Evolutionary conservation across 2,797 vertebrate genomes (phyloP).

Genomic region (Neopelma chrysocephalum): DNA sequence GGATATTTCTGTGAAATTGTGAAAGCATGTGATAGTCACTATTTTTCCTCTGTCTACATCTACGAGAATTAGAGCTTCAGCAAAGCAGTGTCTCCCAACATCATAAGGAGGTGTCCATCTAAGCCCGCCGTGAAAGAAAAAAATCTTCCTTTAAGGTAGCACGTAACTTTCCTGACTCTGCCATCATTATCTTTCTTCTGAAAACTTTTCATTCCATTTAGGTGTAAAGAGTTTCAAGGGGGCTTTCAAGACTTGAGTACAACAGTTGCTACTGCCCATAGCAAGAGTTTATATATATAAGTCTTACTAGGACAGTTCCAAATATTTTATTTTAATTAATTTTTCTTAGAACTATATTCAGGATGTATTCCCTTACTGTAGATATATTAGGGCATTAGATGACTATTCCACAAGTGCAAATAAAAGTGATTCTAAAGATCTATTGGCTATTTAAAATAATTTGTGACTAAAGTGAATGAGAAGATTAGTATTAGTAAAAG

Average conservation of each 20-base stretch:
- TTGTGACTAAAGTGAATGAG: constrained; percentile 4
- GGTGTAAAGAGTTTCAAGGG: not conserved
- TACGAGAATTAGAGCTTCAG: not conserved
- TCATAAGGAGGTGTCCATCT: not conserved
- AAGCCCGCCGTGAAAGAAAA: not conserved
- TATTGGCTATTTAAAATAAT: not conserved
- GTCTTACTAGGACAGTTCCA: not conserved
- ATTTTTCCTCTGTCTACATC: not conserved
- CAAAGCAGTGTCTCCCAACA: not conserved
- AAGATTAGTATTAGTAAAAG: constrained; percentile 1
- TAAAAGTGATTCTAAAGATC: constrained; percentile 10
- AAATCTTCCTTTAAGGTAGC: not conserved
- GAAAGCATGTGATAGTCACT: not conserved
- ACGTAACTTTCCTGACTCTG: not conserved
- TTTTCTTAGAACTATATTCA: not conserved
- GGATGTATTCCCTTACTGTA: not conserved
- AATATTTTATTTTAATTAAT: not conserved
- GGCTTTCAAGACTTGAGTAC: not conserved
- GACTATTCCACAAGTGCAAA: not conserved
- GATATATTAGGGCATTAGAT: not conserved
- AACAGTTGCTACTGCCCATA: not conserved
- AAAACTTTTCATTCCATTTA: not conserved
- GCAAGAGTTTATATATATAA: not conserved
- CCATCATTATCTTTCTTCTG: not conserved
- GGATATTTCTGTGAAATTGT: not conserved